Percentiles rank a stretch among this genome's conserved stretches.
Conservation (phyloP, 2,113 vertebrate genomes). For the Triplophysa dalaica region DNA sequence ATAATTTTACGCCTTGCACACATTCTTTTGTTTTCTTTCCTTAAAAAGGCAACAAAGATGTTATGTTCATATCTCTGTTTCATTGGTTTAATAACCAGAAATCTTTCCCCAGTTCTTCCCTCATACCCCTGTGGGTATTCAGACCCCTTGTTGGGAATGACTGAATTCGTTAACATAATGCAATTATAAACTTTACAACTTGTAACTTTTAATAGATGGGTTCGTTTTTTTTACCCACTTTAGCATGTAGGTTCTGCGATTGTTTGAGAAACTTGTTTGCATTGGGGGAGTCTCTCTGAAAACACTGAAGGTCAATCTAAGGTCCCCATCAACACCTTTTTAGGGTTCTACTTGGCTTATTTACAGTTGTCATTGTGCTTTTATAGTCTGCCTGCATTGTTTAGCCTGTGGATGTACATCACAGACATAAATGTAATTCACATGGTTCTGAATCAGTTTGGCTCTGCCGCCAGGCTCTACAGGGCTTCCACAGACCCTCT, state of each 20-base stretch:
- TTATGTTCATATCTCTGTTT: not conserved
- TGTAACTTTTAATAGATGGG: not conserved
- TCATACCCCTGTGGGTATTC: not conserved
- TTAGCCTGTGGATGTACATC: not conserved
- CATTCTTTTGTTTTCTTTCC: not conserved
- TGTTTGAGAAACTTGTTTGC: slow-evolving; percentile 24
- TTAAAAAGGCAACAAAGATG: not conserved
- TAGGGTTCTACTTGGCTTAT: not conserved
- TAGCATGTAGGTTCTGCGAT: not conserved
- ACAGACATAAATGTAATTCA: slow-evolving; percentile 18
- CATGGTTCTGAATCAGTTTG: slow-evolving; percentile 22
- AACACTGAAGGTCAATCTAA: slow-evolving; percentile 22
- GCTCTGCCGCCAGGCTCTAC: slow-evolving; percentile 42
- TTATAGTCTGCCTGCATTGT: not conserved
- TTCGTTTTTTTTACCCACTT: not conserved
- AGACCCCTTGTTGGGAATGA: not conserved
- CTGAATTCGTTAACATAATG: not conserved
- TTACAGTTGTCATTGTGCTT: not conserved
- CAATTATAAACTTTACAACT: not conserved
- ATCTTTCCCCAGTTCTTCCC: not conserved
- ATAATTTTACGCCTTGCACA: not conserved
- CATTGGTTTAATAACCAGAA: not conserved
- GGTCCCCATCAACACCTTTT: slow-evolving; percentile 8
- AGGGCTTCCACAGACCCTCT: slow-evolving; percentile 14
- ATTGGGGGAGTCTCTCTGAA: slow-evolving; percentile 20